Percentiles rank a stretch among this genome's conserved stretches.
phyloP scores from a whole-genome alignment of 2,113 vertebrate genomes.

The Actinemys pallida region DNA sequence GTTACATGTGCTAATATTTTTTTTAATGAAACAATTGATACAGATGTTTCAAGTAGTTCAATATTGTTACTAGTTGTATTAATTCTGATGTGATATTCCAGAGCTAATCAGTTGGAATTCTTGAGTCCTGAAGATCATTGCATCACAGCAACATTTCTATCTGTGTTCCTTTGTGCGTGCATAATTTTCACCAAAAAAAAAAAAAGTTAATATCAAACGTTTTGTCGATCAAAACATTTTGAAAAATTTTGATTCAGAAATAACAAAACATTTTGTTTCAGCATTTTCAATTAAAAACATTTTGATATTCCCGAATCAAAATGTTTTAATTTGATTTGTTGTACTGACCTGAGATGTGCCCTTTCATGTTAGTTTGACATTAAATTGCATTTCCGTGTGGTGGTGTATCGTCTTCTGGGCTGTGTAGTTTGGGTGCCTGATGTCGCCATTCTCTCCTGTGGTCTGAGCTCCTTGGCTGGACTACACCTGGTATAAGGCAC shows the following conservation, averaged over 20 bases:
- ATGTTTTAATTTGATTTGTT: neutral
- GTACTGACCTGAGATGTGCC: neutral
- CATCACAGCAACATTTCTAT: conserved; percentile 79
- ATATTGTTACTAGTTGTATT: conserved; percentile 75
- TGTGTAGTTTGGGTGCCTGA: neutral
- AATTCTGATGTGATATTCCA: conserved; percentile 81
- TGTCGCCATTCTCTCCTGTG: neutral
- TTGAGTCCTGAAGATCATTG: conserved; percentile 85
- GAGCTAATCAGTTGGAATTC: conserved; percentile 86
- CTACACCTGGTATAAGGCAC: neutral
- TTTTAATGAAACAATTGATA: conserved; percentile 78
- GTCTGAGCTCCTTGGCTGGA: neutral
- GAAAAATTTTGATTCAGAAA: neutral
- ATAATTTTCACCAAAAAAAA: neutral
- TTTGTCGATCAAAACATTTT: neutral
- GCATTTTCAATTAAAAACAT: neutral
- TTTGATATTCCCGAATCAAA: neutral
- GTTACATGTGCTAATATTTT: neutral
- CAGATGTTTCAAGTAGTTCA: conserved; percentile 78
- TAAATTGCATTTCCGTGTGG: neutral
- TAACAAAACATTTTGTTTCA: neutral
- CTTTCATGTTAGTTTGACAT: neutral
- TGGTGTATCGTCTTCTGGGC: neutral
- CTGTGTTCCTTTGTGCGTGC: neutral
- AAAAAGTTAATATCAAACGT: neutral